Conservation (phyloP, 1,140 invertebrate genomes). For the Ridgeia piscesae region DNA sequence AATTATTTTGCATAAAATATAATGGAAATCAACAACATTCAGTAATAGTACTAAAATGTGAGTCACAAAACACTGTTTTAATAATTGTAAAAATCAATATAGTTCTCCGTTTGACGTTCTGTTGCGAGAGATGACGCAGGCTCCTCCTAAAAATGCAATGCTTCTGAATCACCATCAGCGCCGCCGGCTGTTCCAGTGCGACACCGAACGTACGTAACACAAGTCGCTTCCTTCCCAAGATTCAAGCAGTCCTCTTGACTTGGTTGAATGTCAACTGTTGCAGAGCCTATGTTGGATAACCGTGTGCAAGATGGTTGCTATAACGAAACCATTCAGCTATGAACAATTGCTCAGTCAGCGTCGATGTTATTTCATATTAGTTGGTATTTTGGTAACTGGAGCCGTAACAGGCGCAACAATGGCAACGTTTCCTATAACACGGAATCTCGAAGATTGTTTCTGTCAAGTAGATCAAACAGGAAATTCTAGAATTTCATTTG, state of each 20-base stretch:
- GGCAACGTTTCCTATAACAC: neutral
- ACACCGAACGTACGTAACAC: neutral
- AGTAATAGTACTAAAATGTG: too few species aligned
- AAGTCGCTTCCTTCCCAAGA: neutral
- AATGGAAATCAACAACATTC: too few species aligned
- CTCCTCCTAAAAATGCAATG: too few species aligned
- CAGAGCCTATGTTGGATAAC: neutral
- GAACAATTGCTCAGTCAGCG: neutral
- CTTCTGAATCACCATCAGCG: too few species aligned
- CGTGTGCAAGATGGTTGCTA: neutral
- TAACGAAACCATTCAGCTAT: neutral
- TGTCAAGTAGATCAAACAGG: too few species aligned
- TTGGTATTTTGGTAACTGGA: neutral
- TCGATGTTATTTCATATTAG: neutral
- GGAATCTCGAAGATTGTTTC: neutral
- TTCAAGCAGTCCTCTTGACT: neutral
- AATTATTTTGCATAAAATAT: too few species aligned
- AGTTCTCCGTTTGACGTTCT: too few species aligned
- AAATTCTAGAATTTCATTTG: too few species aligned
- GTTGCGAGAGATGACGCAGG: too few species aligned
- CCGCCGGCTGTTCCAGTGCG: neutral
- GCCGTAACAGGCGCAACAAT: neutral
- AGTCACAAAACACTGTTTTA: too few species aligned
- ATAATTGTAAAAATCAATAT: too few species aligned
- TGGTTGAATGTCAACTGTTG: neutral